Evolutionary conservation across 2,888 invertebrate species (phyloP), one percentile per base, ranked within the genome.

Genomic region (Calliphora vomitoria): DNA sequence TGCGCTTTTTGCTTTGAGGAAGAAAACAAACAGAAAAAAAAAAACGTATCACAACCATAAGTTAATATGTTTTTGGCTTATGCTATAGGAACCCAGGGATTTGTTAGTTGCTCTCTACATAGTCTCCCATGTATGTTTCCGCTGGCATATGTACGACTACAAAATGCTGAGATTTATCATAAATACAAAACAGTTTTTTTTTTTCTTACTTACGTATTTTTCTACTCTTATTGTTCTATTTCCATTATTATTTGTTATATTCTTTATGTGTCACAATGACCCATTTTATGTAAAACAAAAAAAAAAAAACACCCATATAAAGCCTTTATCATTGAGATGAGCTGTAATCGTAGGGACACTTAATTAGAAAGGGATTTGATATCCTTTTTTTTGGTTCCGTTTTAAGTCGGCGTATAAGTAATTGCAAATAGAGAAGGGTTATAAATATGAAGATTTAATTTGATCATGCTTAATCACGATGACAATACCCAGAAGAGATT

Each of bases 81-180:
- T 81, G 75, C n/a, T 41, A 75, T 47, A 75, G 85, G 53, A 74
- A 68, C 35, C 69, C 44, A 62, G 80, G 85, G 75, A 81, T 85
- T 85, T 81, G 81, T 81, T 81, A 44, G 62, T 25, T 44, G 11
- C 13, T 13, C 58, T 75, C 50, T 53, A 55, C 72, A 55, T 66
- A 50, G 31, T 47, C 68, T 50, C 35, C 20, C 47, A 35, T 82
- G 55, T 58, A 71, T 64, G 55, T 64, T 78, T 78, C 78, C 83
- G 62, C 64, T 83, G 44, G 53, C 55, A 11, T 35, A n/a, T 20
- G 38, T 20, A 20, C 18, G 20, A 71, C 15, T 50, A 79, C 78
- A 78, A 85, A 80, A 69, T 85, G 75, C 58, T 75, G 25, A 75
- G 85, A 85, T 85, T 85, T 85, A 81, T 85, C 66, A 79, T 80